Base-by-base conservation (phyloP, 1,140 invertebrate species). In the Lycorma delicatula region DNA sequence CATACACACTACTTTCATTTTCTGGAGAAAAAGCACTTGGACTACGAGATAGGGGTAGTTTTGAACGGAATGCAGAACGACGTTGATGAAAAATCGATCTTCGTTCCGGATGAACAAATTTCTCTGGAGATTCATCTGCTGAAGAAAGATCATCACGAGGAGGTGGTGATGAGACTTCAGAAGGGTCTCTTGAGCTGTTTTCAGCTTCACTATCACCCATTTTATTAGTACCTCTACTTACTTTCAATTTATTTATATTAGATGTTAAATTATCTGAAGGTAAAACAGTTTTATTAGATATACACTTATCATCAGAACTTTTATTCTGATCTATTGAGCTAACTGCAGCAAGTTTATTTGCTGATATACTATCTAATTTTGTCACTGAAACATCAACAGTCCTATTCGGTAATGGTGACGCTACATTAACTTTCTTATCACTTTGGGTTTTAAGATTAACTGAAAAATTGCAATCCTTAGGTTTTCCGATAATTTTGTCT, bases 1-100 rank as follows among this genome's bases (percentile, higher is more conserved):
- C 83, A 64, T 85, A 85, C 27, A 85, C 81, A 62, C 82, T 84
- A 34, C 80, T 82, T 63, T 86, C 83, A 64, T 85, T 84, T 60
- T 82, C 79, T 0, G 79, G 79, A 1, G 82, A 84, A 68, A 85
- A 85, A 1, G 83, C 82, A 58, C 77, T 79, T 0, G 75, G 26
- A 76, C 74, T 64, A 78, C 80, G 26, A 71, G 74, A 67, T 74
- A 72, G 64, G 77, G 61, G 80, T 25, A 76, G 70, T 56, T 74
- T 74, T 27, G 25, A 36, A 26, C 58, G 16, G 46, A 49, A 29
- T 36, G 12, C 50, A 49, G 60, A 51, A 1, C 63, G 27, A 3
- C 75, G 70, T 41, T 74, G 74, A 56, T 76, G 73, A 56, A 75
- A 72, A 57, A 75, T 72, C 9, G 68, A 59, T 59, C 81, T 81